These are phyloP conservation scores for Nebria ingens DNA, from an alignment of 1,140 invertebrate species.

Conservation along the genomic window DNA sequence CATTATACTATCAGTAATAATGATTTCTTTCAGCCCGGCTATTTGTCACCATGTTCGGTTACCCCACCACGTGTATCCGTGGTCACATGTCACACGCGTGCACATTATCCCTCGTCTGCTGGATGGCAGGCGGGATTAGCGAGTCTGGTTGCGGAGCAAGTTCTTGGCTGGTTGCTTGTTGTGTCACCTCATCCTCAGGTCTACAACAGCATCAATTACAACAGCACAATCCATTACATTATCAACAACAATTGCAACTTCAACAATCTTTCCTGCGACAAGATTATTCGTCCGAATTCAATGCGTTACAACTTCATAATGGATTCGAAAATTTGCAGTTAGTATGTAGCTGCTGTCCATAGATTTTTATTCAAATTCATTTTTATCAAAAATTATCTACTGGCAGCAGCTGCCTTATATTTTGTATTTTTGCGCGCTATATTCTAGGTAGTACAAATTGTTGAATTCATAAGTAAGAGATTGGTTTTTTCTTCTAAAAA, in stretches of 20 bases:
- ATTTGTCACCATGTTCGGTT: conserved; percentile 46
- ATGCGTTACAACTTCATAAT: not conserved
- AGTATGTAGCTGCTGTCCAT: not conserved
- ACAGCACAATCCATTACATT: too few relatives aligned
- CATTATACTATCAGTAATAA: too few relatives aligned
- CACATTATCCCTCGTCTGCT: conserved; percentile 58
- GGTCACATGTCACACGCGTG: conserved; percentile 47
- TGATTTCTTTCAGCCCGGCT: conserved; percentile 33
- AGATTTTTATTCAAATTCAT: too few relatives aligned
- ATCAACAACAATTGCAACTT: not conserved
- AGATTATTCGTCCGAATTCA: not conserved
- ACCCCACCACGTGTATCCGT: conserved; percentile 46
- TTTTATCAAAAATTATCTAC: too few relatives aligned
- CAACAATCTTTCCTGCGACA: not conserved
- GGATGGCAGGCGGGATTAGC: conserved; percentile 53
- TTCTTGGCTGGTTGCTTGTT: conserved; percentile 58
- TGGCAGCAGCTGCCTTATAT: too few relatives aligned
- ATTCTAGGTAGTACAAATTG: too few relatives aligned
- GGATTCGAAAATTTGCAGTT: not conserved
- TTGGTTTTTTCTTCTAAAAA: too few relatives aligned
- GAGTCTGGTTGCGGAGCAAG: conserved; percentile 49
- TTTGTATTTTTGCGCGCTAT: too few relatives aligned
- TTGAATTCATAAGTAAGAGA: too few relatives aligned
- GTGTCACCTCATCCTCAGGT: conserved; percentile 31
- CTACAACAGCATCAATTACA: not conserved